phyloP scores from a whole-genome alignment of 1,140 invertebrate genomes.

The Anthonomus grandis region DNA sequence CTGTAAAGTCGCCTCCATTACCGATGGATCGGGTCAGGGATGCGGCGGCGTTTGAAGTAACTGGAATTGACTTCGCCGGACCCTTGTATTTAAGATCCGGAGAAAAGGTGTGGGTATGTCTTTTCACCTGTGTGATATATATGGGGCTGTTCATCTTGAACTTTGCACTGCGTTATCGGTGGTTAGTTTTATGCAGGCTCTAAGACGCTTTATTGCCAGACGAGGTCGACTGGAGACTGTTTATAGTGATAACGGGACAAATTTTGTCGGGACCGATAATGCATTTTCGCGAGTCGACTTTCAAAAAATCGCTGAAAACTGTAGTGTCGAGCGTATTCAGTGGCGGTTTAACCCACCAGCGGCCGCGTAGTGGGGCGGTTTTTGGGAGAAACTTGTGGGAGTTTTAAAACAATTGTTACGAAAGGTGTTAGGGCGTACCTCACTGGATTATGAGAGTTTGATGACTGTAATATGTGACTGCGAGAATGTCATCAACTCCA shows the following conservation, averaged over 20 bases:
- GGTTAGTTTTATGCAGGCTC: conserved; percentile 39
- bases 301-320: conserved; percentile 3
- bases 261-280: conserved; percentile 42
- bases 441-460: conserved; percentile 40
- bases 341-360: conserved; percentile 34
- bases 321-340: conserved; percentile 6
- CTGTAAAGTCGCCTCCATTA: conserved; percentile 30
- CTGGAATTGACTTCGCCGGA: conserved; percentile 40
- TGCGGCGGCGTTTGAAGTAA: conserved; percentile 25
- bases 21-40: conserved; percentile 38
- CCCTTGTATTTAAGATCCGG: conserved; percentile 29
- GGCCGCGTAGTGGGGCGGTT: conserved; percentile 50
- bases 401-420: conserved; percentile 42
- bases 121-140: conserved; percentile 40
- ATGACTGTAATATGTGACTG: conserved; percentile 41
- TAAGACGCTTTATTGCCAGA: too few relatives aligned
- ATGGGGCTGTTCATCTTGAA: conserved; percentile 46
- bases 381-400: conserved; percentile 47
- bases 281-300: conserved; percentile 36
- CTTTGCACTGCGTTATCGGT: conserved; percentile 36
- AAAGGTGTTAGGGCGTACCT: conserved; percentile 35
- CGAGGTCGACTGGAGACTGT: conserved; percentile 37
- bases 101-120: too few relatives aligned
- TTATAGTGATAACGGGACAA: conserved; percentile 49
- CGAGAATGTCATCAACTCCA: conserved; percentile 41